Evolutionary conservation across 2,888 invertebrate species (phyloP), one percentile per base, ranked within the genome.

Genomic region (Acleris sparsana): DNA sequence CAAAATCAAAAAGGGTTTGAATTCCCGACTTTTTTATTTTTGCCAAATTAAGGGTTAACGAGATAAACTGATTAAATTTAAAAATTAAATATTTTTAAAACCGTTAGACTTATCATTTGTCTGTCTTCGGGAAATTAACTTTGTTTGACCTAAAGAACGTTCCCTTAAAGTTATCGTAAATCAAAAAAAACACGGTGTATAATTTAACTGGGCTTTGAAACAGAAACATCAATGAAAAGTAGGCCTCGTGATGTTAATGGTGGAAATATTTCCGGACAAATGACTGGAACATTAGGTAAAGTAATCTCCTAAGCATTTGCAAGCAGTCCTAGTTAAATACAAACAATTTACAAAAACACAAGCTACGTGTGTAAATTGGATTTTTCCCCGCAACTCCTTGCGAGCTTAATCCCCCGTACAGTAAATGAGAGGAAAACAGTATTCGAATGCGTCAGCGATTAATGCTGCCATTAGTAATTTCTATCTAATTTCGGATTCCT

Each of bases 281-380:
- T 51, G 51, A 22, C 20, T 16, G 6, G 22, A 1, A 46, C 22
- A 44, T 18, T 39, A n/a, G n/a, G n/a, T n/a, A 52, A 20, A 44
- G 16, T 29, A 57, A 49, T 53, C 20, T 17, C 22, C 6, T 0
- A 39, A 25, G 18, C 53, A 5, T 56, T 25, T 33, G 43, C 16
- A 56, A 56, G 11, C 39, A 56, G 46, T 11, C 52, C 22, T 16
- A 44, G 18, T n/a, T 46, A 58, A 63, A 44, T 44, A 57, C 29
- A 39, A 18, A 51, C 51, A 56, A 46, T 61, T 56, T 56, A 56
- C 49, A 55, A 55, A 55, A 55, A 55, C 53, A 55, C 22, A 22
- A 22, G 11, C 9, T 48, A 25, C 39, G 18, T 16, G 51, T 18
- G 16, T 17, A 43, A 25, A 52, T 29, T 51, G 49, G 39, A 18